Percentiles rank a stretch among this genome's conserved stretches.
Evolutionary conservation across 2,113 vertebrate species (phyloP).

Genomic region (Camelus bactrianus): DNA sequence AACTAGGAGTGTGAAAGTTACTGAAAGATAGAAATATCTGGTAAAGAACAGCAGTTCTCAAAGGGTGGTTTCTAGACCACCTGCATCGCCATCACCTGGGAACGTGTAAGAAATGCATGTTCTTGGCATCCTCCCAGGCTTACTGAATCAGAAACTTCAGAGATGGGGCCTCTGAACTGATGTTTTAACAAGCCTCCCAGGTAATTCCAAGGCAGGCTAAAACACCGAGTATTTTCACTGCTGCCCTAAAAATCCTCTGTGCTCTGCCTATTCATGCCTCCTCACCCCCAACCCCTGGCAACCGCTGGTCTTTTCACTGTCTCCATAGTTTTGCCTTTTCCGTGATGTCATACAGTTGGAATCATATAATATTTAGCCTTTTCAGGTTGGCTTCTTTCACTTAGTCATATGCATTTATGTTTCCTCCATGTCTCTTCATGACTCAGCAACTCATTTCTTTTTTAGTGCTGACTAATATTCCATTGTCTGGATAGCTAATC

Average conservation of each 20-base stretch:
- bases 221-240: not conserved
- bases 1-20: not conserved
- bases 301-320: not conserved
- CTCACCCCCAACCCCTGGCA: too few species aligned
- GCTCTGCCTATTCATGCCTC: not conserved
- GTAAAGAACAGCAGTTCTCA: not conserved
- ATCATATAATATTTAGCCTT: not conserved
- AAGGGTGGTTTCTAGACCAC: not conserved
- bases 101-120: not conserved
- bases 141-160: not conserved
- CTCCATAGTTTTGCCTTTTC: not conserved
- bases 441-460: not conserved
- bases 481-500: not conserved
- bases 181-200: not conserved
- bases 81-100: not conserved
- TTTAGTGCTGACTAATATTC: not conserved
- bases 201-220: not conserved
- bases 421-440: not conserved
- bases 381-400: not conserved
- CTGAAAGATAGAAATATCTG: not conserved
- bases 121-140: not conserved
- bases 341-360: not conserved
- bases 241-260: not conserved
- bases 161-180: accelerated
- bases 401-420: not conserved